A percentile compares a stretch with the other conserved stretches of the same genome.
Conservation (phyloP, 2,888 invertebrate species). For the Cartodere bifasciata region DNA sequence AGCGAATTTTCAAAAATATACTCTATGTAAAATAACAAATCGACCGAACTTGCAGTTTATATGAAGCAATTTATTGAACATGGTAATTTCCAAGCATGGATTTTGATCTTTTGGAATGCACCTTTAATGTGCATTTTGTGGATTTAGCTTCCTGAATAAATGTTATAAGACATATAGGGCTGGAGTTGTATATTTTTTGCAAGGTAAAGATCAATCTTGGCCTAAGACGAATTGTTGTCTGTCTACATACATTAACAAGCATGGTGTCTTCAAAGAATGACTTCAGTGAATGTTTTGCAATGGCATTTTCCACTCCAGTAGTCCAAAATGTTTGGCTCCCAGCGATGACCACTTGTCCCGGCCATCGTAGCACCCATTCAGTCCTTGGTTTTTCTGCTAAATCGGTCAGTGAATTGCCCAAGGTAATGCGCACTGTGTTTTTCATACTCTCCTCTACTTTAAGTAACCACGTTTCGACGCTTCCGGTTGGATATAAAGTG, state of each 20-base stretch:
- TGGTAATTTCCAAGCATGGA: too few relatives aligned
- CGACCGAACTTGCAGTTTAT: too few relatives aligned
- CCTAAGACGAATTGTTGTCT: too few relatives aligned
- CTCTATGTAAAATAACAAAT: too few relatives aligned
- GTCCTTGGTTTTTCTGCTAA: conserved; percentile 36
- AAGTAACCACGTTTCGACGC: conserved; percentile 65
- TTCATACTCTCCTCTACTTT: conserved; percentile 58
- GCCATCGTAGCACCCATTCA: conserved; percentile 65
- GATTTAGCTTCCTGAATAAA: too few relatives aligned
- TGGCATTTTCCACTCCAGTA: conserved; percentile 51
- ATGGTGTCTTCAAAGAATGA: conserved; percentile 40
- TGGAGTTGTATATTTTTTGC: too few relatives aligned
- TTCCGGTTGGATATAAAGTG: conserved; percentile 53
- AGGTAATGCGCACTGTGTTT: conserved; percentile 42
- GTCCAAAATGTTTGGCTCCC: conserved; percentile 68
- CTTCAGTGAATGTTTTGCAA: conserved; percentile 39
- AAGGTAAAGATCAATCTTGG: too few relatives aligned
- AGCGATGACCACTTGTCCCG: conserved; percentile 68
- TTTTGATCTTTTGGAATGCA: too few relatives aligned
- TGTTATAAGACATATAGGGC: too few relatives aligned
- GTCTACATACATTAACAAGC: conserved; percentile 40
- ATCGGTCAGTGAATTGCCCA: conserved; percentile 36
- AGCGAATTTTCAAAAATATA: too few relatives aligned
- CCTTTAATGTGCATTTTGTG: too few relatives aligned
- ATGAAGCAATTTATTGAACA: too few relatives aligned